phyloP scores from a whole-genome alignment of 2,113 vertebrate species.

The Bos indicus region DNA sequence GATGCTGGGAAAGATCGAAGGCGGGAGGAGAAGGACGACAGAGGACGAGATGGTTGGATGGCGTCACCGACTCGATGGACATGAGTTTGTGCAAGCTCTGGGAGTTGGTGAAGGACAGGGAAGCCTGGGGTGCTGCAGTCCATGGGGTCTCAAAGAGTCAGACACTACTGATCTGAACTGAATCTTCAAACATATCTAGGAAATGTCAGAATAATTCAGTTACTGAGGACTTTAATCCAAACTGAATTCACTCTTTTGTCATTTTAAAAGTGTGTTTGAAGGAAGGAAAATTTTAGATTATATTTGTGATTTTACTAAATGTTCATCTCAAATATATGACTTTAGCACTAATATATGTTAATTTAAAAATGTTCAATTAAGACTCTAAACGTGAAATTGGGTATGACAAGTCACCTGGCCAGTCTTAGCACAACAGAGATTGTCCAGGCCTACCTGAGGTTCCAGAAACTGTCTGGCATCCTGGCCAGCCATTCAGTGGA shows the following conservation, averaged over 20 bases:
- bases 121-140: background rate
- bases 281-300: background rate
- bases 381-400: background rate
- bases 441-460: background rate
- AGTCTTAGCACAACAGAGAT: background rate
- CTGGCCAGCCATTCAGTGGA: background rate
- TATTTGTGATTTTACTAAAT: conserved; percentile 1
- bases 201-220: background rate
- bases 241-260: background rate
- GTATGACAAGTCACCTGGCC: background rate
- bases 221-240: background rate
- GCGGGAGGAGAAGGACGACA: background rate
- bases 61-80: background rate
- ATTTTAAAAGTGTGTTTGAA: background rate
- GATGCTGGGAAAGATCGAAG: background rate
- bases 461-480: background rate
- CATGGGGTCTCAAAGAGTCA: background rate
- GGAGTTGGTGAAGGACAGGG: background rate
- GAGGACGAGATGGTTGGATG: background rate
- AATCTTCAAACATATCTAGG: background rate
- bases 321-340: background rate
- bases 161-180: background rate
- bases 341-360: background rate
- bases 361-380: background rate
- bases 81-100: background rate